Evolutionary conservation across 53 echinoderm and acorn worm species (phyloP), one percentile per base, ranked within the genome.

Genomic region (Holothuria leucospilota): DNA sequence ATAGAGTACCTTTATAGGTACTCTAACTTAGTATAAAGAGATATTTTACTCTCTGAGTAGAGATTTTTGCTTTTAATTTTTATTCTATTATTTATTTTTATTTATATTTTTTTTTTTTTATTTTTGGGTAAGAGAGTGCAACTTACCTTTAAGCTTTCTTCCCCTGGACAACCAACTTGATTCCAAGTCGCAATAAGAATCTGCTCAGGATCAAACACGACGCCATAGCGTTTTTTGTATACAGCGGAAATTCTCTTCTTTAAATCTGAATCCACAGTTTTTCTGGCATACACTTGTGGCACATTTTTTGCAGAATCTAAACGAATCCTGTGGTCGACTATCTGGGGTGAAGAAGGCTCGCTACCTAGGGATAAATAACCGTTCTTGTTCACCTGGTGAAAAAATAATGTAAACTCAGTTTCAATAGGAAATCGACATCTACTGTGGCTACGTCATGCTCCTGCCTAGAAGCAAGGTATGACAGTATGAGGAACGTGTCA

Each of bases 351-450:
- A 11, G 71, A 70, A 70, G 71, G 21, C 39, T 14, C 20, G 71
- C 38, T 70, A 39, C 39, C 41, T 34, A 70, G 0, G 11, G 71
- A 70, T 41, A 70, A 34, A 70, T 70, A 70, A 6, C 71, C 71
- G 38, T 27, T 34, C 71, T 70, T 70, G 71, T 70, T 70, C 20
- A 70, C 34, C 71, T 70, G 27, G 34, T 34, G 34, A 34, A 24
- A 12, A 24, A 62, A 10, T 7, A 62, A 24, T n/a, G 62, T 8
- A n/a, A 11, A 62, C 24, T 8, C 20, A 62, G 24, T 5, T 34
- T 34, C 3, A 34, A 34, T 3, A 34, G 34, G 34, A 34, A 34
- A 34, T 34, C 34, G 34, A 34, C 34, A 34, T 34, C 34, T 34
- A 34, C 34, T 34, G 34, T 34, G 34, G 34, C 34, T 34, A 34